These are phyloP conservation scores for Pungitius pungitius DNA, from an alignment of 2,113 vertebrate genomes.

Conservation along the genomic window DNA sequence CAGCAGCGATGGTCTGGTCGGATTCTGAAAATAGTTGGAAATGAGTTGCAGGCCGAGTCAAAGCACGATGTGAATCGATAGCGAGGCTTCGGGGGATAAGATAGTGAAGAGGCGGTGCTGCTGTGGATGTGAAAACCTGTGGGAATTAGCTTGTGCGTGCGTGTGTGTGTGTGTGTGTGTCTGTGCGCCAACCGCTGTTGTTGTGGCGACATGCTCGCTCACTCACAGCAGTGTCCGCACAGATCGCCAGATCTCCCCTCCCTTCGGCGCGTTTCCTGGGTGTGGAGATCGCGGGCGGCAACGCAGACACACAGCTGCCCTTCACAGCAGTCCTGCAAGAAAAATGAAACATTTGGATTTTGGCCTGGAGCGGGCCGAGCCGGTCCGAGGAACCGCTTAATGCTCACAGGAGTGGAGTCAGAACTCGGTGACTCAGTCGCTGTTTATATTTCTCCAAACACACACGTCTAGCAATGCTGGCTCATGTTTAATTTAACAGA, in stretches of 20 bases:
- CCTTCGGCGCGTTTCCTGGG: conserved; percentile 84
- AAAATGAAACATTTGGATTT: conserved; percentile 85
- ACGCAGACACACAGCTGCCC: conserved; percentile 81
- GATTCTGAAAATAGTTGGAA: conserved; percentile 48
- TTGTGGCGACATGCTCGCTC: conserved; percentile 3
- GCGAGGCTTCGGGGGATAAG: conserved; percentile 44
- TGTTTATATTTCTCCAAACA: conserved; percentile 32
- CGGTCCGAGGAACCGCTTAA: conserved; percentile 53
- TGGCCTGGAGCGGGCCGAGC: conserved; percentile 39
- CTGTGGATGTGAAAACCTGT: conserved; percentile 38
- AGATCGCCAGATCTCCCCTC: conserved; percentile 84
- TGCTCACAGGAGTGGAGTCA: conserved; percentile 46
- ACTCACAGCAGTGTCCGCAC: conserved; percentile 85
- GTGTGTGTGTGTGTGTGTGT: background rate
- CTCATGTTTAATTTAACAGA: conserved; percentile 52
- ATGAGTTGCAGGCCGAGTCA: conserved; percentile 56
- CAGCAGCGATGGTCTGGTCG: conserved; percentile 5
- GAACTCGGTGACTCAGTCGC: conserved; percentile 25
- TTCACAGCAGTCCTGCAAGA: conserved; percentile 84
- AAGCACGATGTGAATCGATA: conserved; percentile 67
- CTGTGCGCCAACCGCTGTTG: background rate
- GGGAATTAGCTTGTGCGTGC: conserved; percentile 28
- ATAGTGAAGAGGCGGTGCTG: conserved; percentile 52
- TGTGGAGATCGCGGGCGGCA: conserved; percentile 76
- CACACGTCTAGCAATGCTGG: conserved; percentile 17